Evolutionary conservation across 1,140 invertebrate genomes (phyloP), one percentile per base, ranked within the genome.

Genomic region (Drosophila grimshawi): DNA sequence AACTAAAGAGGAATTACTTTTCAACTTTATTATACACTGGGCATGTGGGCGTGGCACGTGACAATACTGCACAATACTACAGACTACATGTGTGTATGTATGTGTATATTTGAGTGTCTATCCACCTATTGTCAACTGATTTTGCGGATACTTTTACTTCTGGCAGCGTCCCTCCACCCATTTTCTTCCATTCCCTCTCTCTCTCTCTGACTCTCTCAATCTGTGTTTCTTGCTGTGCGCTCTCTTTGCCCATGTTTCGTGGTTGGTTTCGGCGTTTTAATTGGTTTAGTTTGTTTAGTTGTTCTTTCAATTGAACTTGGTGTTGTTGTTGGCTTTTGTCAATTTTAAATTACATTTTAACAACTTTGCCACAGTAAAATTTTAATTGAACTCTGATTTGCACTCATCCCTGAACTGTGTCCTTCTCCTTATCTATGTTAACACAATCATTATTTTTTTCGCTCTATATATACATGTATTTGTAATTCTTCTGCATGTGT

Each of bases 1-100:
- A 88, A 83, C 83, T 83, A 88, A 88, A 88, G 88, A 83, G 83
- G 80, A 83, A 80, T 88, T 77, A 88, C 83, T 88, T 88, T 83
- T 88, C 69, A 88, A 80, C 83, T 88, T 88, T 88, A 88, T 82
- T 77, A 77, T 71, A 60, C 66, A 43, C 43, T 53, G 63, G 67
- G 70, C 53, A 39, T 45, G 29, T 67, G 43, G 76, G 46, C 65
- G 51, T 81, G 60, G 66, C 66, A 4, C 48, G 29, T 53, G 46
- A 63, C 76, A 67, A 79, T 76, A 45, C 72, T 66, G 37, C 64
- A 60, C 39, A 43, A 43, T n/a, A n/a, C 10, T 5, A 7, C 5
- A 37, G 2, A 37, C 5, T 35, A 32, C 29, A 43, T 56, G 10
- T 41, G 45, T 63, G 45, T 52, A 52, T 59, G 48, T 64, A 6